These are phyloP conservation scores for Oophaga pumilio DNA, from an alignment of 2,113 vertebrate species.

Conservation along the genomic window DNA sequence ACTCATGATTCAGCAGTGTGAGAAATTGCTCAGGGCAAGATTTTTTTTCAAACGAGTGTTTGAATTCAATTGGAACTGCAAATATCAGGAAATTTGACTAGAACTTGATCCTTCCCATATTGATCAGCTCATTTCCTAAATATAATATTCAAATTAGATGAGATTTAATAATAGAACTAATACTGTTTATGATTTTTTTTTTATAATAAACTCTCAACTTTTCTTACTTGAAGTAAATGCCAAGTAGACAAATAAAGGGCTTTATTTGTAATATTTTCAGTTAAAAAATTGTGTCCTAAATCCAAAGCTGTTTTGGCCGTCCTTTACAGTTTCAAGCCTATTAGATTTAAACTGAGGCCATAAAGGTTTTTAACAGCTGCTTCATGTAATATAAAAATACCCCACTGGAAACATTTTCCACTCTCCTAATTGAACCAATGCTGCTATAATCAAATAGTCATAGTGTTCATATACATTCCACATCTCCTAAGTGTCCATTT, in stretches of 20 bases:
- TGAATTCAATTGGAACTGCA: too few species aligned
- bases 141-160: too few species aligned
- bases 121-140: too few species aligned
- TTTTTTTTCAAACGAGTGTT: too few species aligned
- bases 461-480: constrained; percentile 1
- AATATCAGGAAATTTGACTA: too few species aligned
- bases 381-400: constrained; percentile 27
- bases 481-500: constrained; percentile 29
- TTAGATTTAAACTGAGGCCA: not conserved
- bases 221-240: not conserved
- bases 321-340: constrained; percentile 1
- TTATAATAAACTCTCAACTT: not conserved
- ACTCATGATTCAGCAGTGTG: too few species aligned
- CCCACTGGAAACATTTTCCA: constrained; percentile 28
- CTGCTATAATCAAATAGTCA: constrained; percentile 23
- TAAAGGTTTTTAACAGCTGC: constrained; percentile 15
- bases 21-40: too few species aligned
- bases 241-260: not conserved
- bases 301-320: not conserved
- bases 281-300: not conserved
- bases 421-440: constrained; percentile 13
- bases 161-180: too few species aligned
- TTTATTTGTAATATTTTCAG: too few species aligned
- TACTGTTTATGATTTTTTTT: too few species aligned
- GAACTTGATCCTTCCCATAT: too few species aligned